Evolutionary conservation across 1,140 invertebrate species (phyloP).

Genomic region (Aleiodes sp.): DNA sequence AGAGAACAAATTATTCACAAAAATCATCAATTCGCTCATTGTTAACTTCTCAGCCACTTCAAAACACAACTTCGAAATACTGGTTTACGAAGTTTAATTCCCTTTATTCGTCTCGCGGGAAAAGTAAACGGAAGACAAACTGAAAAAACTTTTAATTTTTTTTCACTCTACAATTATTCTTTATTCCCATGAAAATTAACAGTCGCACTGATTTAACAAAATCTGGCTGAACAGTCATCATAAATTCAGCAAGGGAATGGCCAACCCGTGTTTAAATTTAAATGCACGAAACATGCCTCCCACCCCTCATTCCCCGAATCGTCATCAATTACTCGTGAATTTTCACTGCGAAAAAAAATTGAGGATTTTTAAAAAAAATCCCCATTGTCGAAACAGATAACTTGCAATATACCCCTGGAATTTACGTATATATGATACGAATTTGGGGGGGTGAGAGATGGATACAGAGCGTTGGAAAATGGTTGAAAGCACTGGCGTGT

Average conservation of each 20-base stretch:
- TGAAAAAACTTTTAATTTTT: background rate
- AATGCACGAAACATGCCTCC: background rate
- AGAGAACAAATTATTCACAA: too few relatives aligned
- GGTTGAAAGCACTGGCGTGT: slow-evolving; percentile 33
- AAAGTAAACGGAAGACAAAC: too few relatives aligned
- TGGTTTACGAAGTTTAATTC: too few relatives aligned
- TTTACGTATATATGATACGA: background rate
- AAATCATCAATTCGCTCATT: too few relatives aligned
- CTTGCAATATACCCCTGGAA: background rate
- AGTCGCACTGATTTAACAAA: background rate
- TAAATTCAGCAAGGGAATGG: slow-evolving; percentile 4
- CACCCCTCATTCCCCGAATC: background rate
- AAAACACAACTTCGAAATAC: too few relatives aligned
- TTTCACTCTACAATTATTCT: background rate
- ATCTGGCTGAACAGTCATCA: background rate
- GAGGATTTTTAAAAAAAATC: background rate
- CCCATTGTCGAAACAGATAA: background rate
- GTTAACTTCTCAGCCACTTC: too few relatives aligned
- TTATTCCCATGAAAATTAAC: background rate
- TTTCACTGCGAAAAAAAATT: background rate
- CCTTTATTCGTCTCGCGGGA: too few relatives aligned
- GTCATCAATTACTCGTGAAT: background rate
- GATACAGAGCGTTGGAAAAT: slow-evolving; percentile 21
- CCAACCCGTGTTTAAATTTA: background rate
- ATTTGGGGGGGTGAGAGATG: background rate